Percentiles rank a stretch among this genome's conserved stretches.
These are phyloP conservation scores for Blennius ocellaris DNA, from an alignment of 2,113 vertebrate species.

Conservation along the genomic window DNA sequence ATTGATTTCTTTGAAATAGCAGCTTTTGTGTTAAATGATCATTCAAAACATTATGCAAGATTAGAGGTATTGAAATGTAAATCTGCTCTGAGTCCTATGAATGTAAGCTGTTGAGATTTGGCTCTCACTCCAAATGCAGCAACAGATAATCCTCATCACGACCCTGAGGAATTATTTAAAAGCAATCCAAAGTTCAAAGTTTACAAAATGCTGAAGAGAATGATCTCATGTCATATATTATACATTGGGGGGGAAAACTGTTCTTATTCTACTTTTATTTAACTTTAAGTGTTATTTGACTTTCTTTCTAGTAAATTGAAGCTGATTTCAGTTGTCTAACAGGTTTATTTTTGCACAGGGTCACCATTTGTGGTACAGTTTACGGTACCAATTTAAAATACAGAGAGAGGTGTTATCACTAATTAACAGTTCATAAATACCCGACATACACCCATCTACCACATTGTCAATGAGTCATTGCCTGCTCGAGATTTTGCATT, in stretches of 20 bases:
- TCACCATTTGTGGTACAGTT: slow-evolving; percentile 2
- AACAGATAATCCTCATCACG: slow-evolving; percentile 44
- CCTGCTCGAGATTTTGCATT: slow-evolving; percentile 11
- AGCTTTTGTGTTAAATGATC: slow-evolving; percentile 77
- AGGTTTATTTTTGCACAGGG: slow-evolving; percentile 18
- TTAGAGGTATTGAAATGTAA: background rate
- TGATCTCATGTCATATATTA: too few relatives aligned
- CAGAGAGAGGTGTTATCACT: slow-evolving; percentile 34
- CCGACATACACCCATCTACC: slow-evolving; percentile 11
- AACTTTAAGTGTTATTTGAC: background rate
- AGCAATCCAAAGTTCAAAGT: slow-evolving; percentile 29
- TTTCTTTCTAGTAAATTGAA: slow-evolving; percentile 2
- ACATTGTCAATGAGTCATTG: slow-evolving; percentile 50
- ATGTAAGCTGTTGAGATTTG: slow-evolving; percentile 18
- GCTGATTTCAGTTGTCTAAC: slow-evolving; percentile 15
- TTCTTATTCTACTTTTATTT: background rate
- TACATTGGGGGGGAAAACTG: background rate
- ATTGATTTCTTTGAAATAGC: slow-evolving; percentile 69
- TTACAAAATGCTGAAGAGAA: background rate
- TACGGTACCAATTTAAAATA: slow-evolving; percentile 5
- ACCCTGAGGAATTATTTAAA: slow-evolving; percentile 54
- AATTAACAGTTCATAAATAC: slow-evolving; percentile 61
- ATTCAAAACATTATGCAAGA: background rate
- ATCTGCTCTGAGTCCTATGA: slow-evolving; percentile 1
- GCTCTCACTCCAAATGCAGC: slow-evolving; percentile 34